phyloP scores from a whole-genome alignment of 2,797 vertebrate species.

The Enteromius anoplus region DNA sequence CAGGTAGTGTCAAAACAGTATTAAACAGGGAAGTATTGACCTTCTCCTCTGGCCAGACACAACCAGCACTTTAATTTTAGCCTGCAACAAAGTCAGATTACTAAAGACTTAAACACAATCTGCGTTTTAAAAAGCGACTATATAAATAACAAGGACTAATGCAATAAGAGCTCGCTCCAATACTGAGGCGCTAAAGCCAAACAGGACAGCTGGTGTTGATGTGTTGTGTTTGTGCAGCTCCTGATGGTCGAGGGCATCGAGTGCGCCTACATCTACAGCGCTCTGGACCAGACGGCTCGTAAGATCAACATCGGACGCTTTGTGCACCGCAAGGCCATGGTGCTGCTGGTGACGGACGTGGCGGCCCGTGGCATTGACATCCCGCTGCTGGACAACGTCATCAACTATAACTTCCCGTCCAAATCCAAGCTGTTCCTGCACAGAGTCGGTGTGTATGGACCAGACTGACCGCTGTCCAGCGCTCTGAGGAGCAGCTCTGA shows the following conservation, averaged over 20 bases:
- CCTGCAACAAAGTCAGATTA: too few relatives aligned
- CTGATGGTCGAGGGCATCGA: conserved; percentile 81
- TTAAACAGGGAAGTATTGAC: neutral
- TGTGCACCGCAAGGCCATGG: conserved; percentile 87
- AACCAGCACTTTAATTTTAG: too few relatives aligned
- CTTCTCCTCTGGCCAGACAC: too few relatives aligned
- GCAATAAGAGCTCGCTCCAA: too few relatives aligned
- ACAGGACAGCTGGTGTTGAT: neutral
- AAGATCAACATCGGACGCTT: conserved; percentile 98
- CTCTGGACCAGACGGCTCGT: conserved; percentile 94
- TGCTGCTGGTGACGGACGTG: conserved; percentile 93
- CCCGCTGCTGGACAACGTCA: conserved; percentile 94
- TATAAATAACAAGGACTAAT: too few relatives aligned
- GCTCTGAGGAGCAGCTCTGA: neutral
- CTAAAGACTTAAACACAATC: too few relatives aligned
- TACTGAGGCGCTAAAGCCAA: neutral
- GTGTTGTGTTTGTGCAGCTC: conserved; percentile 74
- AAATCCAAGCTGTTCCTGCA: conserved; percentile 96
- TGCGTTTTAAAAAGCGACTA: too few relatives aligned
- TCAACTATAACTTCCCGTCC: conserved; percentile 97
- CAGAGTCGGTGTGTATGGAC: conserved; percentile 85
- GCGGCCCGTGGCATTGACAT: conserved; percentile 97
- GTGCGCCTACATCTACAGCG: conserved; percentile 94
- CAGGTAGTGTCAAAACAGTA: neutral
- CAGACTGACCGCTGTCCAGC: neutral